Evolutionary conservation across 2,888 invertebrate species (phyloP).

Genomic region (Drosophila kokeensis): DNA sequence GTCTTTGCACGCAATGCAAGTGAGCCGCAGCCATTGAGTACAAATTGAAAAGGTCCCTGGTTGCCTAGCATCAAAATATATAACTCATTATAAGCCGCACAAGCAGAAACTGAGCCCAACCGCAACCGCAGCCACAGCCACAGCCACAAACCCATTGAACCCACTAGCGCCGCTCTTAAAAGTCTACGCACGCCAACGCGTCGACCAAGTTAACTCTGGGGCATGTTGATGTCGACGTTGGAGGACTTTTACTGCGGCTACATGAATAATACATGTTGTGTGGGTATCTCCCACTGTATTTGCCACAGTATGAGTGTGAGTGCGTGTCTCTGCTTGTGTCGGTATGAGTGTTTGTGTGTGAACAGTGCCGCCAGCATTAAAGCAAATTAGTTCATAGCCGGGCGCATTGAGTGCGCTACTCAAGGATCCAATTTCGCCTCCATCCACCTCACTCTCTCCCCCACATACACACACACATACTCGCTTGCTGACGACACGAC

Average conservation of each 20-base stretch:
- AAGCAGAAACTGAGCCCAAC: slow-evolving; percentile 13
- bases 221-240: slow-evolving; percentile 60
- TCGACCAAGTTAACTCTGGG: slow-evolving; percentile 66
- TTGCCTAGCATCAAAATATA: slow-evolving; percentile 55
- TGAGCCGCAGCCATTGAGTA: slow-evolving; percentile 52
- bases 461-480: not conserved
- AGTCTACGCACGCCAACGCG: slow-evolving; percentile 78
- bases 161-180: slow-evolving; percentile 54
- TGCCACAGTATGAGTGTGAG: not conserved
- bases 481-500: not conserved
- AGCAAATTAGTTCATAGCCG: slow-evolving; percentile 76
- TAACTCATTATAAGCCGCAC: slow-evolving; percentile 60
- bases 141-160: slow-evolving; percentile 13
- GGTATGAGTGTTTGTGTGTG: slow-evolving; percentile 22
- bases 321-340: slow-evolving; percentile 25
- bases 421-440: slow-evolving; percentile 34
- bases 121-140: slow-evolving; percentile 7
- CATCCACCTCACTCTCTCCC: not conserved
- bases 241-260: slow-evolving; percentile 72
- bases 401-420: slow-evolving; percentile 63
- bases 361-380: slow-evolving; percentile 65
- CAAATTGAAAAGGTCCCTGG: slow-evolving; percentile 60
- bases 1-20: slow-evolving; percentile 55
- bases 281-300: slow-evolving; percentile 14
- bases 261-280: slow-evolving; percentile 73